Evolutionary conservation across 2,888 invertebrate species (phyloP), one percentile per base, ranked within the genome.

Genomic region (Amblyjoppa proteus): DNA sequence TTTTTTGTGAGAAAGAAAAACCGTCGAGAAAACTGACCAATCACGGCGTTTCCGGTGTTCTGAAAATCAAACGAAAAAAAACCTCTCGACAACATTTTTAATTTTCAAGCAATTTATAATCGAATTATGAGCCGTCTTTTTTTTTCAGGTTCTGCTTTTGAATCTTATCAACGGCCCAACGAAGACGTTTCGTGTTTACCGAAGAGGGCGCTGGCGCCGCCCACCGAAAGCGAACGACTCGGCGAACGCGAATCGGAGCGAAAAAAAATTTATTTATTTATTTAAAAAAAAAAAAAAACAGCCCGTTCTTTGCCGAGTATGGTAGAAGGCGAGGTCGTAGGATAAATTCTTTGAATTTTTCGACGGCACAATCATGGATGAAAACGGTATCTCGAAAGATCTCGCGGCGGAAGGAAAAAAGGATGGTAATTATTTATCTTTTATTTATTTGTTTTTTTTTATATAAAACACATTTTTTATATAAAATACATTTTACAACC

Each of bases 91-190:
- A 41, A 7, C 0, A 41, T 41, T 41, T 41, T 41, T 11, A 41
- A 9, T 41, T 41, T 41, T 11, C 9, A 1, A 41, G 5, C 34
- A 11, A 0, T 41, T 9, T 11, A 7, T 7, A 20, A 20, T 41
- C 41, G 41, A 41, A 2, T 11, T 1, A 9, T 41, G 2, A 41
- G 9, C 11, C 0, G 3, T 41, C 2, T 6, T 31, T 81, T 34
- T 34, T 34, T 34, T 34, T 34, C 34, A 34, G 34, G 34, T 34
- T 34, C 6, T 5, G 34, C 6, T 69, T 84, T 84, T 61, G 51
- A 84, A 81, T 81, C 45, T 58, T 34, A 34, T 58, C 68, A 81
- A 84, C 84, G 81, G 84, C 34, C 20, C 51, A 77, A 41, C 51
- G 5, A 11, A 66, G 38, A 11, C 2, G 45, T 16, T 4, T n/a